Conservation (phyloP, 2,888 invertebrate genomes). For the Drosophila crucigera region DNA sequence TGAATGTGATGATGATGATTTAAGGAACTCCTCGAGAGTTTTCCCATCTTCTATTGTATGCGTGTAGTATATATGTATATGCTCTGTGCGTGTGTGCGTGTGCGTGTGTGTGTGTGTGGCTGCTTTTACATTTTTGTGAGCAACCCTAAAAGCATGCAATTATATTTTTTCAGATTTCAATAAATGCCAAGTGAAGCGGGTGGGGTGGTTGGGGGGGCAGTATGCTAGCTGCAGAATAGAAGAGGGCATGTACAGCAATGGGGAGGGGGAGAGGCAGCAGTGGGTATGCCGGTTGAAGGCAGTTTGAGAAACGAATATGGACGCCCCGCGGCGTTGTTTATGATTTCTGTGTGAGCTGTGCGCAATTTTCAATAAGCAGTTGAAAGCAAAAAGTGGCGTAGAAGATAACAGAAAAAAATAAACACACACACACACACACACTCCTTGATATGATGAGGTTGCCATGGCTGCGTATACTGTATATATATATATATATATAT, state of each 20-base stretch:
- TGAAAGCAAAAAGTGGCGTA: conserved; percentile 42
- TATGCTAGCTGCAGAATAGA: neutral
- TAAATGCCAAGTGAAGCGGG: conserved; percentile 61
- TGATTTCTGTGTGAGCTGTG: conserved; percentile 67
- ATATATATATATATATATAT: neutral
- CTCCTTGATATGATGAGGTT: conserved; percentile 32
- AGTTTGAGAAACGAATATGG: conserved; percentile 46
- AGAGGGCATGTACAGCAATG: neutral
- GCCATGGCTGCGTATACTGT: neutral
- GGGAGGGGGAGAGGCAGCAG: neutral
- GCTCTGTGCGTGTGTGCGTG: conserved; percentile 4
- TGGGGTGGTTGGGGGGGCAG: neutral
- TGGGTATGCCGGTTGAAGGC: neutral
- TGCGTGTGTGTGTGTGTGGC: neutral
- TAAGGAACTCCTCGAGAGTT: conserved; percentile 13
- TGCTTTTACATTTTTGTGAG: conserved; percentile 64
- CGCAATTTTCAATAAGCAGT: conserved; percentile 77
- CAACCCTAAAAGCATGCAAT: conserved; percentile 79
- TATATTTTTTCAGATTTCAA: conserved; percentile 74
- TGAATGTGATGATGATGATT: conserved; percentile 10
- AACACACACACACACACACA: conserved; percentile 2
- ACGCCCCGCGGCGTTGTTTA: conserved; percentile 76
- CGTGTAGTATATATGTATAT: too few relatives aligned
- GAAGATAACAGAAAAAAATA: conserved; percentile 24
- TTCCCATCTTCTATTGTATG: conserved; percentile 12